phyloP scores from a whole-genome alignment of 1,140 invertebrate species.

The Phocides pigmalion region DNA sequence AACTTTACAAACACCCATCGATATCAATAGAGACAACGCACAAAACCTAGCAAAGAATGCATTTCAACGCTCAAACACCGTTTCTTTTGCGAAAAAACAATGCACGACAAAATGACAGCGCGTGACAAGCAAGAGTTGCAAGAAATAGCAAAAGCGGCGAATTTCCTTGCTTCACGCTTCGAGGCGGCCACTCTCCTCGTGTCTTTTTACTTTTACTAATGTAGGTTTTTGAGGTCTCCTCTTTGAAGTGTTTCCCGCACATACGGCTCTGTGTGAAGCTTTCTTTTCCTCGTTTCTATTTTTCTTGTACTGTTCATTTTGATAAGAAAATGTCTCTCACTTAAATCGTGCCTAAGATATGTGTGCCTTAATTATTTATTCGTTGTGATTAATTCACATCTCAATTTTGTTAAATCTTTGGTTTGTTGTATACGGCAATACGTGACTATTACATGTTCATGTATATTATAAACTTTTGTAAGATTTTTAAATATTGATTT shows the following conservation, averaged over 20 bases:
- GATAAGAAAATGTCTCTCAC: background rate
- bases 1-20: too few species aligned
- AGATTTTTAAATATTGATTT: too few species aligned
- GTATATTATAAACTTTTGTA: too few species aligned
- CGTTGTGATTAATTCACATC: too few species aligned
- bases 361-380: too few species aligned
- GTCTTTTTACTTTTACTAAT: slow-evolving; percentile 13
- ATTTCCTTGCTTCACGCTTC: slow-evolving; percentile 9
- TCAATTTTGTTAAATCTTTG: too few species aligned
- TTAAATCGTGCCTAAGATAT: too few species aligned
- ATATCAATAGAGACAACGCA: too few species aligned
- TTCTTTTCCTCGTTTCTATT: background rate
- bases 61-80: slow-evolving; percentile 2
- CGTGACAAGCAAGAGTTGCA: slow-evolving; percentile 5
- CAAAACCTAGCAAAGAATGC: background rate
- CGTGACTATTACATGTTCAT: too few species aligned
- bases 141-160: slow-evolving; percentile 6
- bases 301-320: background rate
- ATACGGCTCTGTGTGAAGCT: background rate
- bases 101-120: background rate
- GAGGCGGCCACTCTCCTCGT: slow-evolving; percentile 15
- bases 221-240: slow-evolving; percentile 10
- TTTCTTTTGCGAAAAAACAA: slow-evolving; percentile 1
- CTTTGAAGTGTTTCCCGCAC: slow-evolving; percentile 8
- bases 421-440: too few species aligned